A percentile compares a stretch with the other conserved stretches of the same genome.
Evolutionary conservation across 2,113 vertebrate genomes (phyloP).

Genomic region (Callopanchax toddi): DNA sequence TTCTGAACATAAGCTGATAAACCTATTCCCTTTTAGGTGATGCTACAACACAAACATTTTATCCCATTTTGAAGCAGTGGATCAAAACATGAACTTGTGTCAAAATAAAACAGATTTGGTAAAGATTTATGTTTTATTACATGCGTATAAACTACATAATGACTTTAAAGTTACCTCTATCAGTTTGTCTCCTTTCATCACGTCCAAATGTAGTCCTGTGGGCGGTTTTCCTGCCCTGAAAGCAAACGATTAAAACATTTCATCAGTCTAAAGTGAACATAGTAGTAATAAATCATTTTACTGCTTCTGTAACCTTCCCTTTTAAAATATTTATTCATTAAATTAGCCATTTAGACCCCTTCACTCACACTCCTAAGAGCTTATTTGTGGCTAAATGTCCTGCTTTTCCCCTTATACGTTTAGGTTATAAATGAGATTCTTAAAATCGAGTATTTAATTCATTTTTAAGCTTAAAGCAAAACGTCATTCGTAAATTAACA

Average conservation of each 20-base stretch:
- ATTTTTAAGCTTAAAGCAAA: neutral
- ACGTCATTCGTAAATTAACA: neutral
- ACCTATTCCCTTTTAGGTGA: too few relatives aligned
- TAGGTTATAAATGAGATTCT: neutral
- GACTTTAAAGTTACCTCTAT: conserved; percentile 86
- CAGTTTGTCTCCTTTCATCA: conserved; percentile 98
- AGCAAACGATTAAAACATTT: conserved; percentile 48
- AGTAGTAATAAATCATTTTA: accelerated
- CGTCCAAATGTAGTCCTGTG: conserved; percentile 95
- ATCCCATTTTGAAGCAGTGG: too few relatives aligned
- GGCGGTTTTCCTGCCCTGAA: conserved; percentile 97
- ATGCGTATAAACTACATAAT: too few relatives aligned
- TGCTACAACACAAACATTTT: too few relatives aligned
- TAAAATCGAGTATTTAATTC: neutral
- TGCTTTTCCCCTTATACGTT: neutral
- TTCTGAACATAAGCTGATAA: too few relatives aligned
- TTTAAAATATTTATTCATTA: too few relatives aligned
- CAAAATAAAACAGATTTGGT: too few relatives aligned
- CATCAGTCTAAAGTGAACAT: too few relatives aligned
- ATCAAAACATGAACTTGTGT: too few relatives aligned
- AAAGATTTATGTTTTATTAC: too few relatives aligned
- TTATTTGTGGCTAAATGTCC: neutral
- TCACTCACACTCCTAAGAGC: too few relatives aligned
- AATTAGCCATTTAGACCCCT: too few relatives aligned
- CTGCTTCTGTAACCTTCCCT: neutral